A percentile compares a stretch with the other conserved stretches of the same genome.
These are phyloP conservation scores for Baronia brevicornis DNA, from an alignment of 2,888 invertebrate species.

Conservation along the genomic window DNA sequence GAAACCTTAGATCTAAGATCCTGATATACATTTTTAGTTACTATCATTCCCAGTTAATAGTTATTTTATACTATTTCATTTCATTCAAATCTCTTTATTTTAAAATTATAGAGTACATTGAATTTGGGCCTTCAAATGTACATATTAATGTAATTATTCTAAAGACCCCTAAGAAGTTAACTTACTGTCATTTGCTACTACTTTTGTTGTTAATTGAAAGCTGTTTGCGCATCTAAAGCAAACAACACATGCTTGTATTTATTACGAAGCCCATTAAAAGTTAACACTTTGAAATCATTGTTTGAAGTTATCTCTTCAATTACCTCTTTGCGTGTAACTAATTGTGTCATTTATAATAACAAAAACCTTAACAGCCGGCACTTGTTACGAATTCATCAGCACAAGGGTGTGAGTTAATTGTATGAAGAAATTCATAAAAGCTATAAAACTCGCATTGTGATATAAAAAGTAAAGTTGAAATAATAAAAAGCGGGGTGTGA, in stretches of 20 bases:
- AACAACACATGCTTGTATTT: conserved; percentile 5
- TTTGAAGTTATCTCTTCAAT: conserved; percentile 38
- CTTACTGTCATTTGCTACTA: too few relatives aligned
- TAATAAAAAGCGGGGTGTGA: conserved; percentile 53
- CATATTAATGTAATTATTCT: too few relatives aligned
- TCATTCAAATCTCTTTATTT: too few relatives aligned
- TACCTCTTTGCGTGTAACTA: conserved; percentile 42
- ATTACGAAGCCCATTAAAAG: conserved; percentile 5
- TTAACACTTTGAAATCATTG: conserved; percentile 8
- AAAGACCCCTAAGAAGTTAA: too few relatives aligned
- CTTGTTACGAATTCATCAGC: conserved; percentile 38
- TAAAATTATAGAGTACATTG: too few relatives aligned
- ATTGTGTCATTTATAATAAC: conserved; percentile 52
- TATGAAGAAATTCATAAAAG: conserved; percentile 63
- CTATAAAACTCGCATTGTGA: conserved; percentile 61
- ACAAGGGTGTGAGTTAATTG: conserved; percentile 57
- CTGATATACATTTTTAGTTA: too few relatives aligned
- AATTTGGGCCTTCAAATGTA: too few relatives aligned
- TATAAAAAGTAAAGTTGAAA: conserved; percentile 63
- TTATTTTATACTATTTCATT: too few relatives aligned
- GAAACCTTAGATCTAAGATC: too few relatives aligned
- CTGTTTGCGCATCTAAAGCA: conserved; percentile 7
- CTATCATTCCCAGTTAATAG: too few relatives aligned
- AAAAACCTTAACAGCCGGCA: conserved; percentile 45
- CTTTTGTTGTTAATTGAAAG: conserved; percentile 9